Evolutionary conservation across 2,888 invertebrate species (phyloP), one percentile per base, ranked within the genome.

Genomic region (Campoletis raptor): DNA sequence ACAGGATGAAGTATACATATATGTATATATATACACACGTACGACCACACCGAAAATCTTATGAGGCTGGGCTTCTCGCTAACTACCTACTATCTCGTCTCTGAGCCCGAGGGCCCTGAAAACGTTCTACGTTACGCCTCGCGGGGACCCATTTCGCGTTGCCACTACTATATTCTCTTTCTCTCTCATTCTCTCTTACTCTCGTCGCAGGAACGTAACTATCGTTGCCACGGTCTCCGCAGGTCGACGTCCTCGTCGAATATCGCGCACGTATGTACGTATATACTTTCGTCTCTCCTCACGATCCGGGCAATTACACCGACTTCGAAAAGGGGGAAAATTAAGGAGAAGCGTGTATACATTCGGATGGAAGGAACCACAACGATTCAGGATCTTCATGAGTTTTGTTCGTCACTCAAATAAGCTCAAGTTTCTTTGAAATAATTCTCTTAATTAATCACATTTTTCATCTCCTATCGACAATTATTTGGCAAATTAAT

Each of bases 111-210:
- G 92, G 93, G 93, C 92, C 93, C 92, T 92, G 93, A 92, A 93
- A 93, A 92, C 91, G 92, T 90, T 92, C 90, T 89, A 91, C 92
- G 92, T 92, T 92, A 92, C 92, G 92, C 93, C 93, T 93, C 92
- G 92, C 92, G 92, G 92, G 93, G 93, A 93, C 93, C 92, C 91
- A 93, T 93, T 93, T 93, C 93, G 91, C 92, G 92, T 91, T 91
- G 80, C 87, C 86, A 85, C 85, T 83, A 86, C 84, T 84, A 88
- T 85, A 86, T 83, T 83, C 81, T 82, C 81, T 86, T 84, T 64
- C 83, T 85, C 81, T 81, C 81, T 80, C 74, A 36, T 74, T 74
- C 84, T 67, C 66, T 45, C 57, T 45, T 36, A 42, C 57, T 79
- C 77, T 79, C 77, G 83, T 78, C 52, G 83, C 88, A 89, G 87